Evolutionary conservation across 2,888 invertebrate species (phyloP), one percentile per base, ranked within the genome.

Genomic region (Caenorhabditis macrosperma): DNA sequence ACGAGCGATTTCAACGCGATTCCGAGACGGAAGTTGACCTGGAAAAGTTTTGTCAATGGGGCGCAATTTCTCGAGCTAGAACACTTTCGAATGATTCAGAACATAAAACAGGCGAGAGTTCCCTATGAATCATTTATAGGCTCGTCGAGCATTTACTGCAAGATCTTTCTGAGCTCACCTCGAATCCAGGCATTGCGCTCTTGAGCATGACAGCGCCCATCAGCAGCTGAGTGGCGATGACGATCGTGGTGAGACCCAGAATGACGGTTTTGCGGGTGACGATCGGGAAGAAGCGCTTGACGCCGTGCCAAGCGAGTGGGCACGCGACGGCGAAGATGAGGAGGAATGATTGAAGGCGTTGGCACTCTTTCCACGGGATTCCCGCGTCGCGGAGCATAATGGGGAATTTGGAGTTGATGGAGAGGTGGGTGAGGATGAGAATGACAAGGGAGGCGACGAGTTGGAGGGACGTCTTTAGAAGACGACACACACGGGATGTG

Each of bases 141-240:
- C n/a, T n/a, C n/a, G n/a, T n/a, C n/a, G n/a, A n/a, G n/a, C n/a
- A n/a, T n/a, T n/a, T n/a, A n/a, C n/a, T n/a, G n/a, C n/a, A n/a
- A n/a, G n/a, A 5, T 38, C 38, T 15, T 38, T 15, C 38, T 12
- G 12, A 9, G 5, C 12, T 41, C 6, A 68, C 68, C 68, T 68
- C 68, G n/a, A 68, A 68, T 50, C 68, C 68, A 0, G 48, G 10
- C 3, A 57, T 30, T 15, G 33, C 17, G 3, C 44, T 48, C 22
- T 68, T 68, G 20, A 68, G 33, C 46, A 59, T 26, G 17, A 68
- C 38, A 12, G 59, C 68, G n/a, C 68, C 68, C n/a, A 68, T 9
- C 9, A 68, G 20, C 20, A 68, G 33, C n/a, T 68, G 68, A 48
- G 59, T 50, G 2, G 48, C 57, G 28, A 68, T 68, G 1, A 68